Evolutionary conservation across 1,140 invertebrate species (phyloP), one percentile per base, ranked within the genome.

Genomic region (Teleopsis dalmanni): DNA sequence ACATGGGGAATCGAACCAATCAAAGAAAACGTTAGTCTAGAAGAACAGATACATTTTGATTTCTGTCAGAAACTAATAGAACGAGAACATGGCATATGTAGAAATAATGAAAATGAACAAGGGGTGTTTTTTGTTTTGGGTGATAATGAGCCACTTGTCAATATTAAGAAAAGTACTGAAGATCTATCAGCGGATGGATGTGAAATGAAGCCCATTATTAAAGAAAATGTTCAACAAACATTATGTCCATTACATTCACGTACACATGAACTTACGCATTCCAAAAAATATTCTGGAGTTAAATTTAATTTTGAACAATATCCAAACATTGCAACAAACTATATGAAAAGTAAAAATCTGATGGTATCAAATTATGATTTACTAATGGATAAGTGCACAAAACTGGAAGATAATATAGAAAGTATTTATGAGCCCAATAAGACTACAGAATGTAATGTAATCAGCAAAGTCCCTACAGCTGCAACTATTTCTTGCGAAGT

Each of bases 111-210:
- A 29, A 10, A 13, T 37, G 44, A 26, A 8, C 31, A 56, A 22
- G 74, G 78, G 50, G 85, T 87, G 1, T 72, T 84, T n/a, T 88
- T 88, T 60, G 84, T 83, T 9, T 71, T 88, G 11, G 85, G 85
- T n/a, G 83, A 83, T 41, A 79, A 87, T 61, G 83, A 87, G 37
- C 78, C 79, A 55, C 58, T 82, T 43, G 73, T 81, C 2, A 68
- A 70, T 50, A 46, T 70, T 13, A 70, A 66, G 48, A 66, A 65
- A 50, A 69, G 65, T 48, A 65, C 41, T 45, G 65, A 69, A 48
- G 62, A 70, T 58, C 59, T 70, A 42, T 2, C 14, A 18, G 14
- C 14, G 10, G 11, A 45, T 23, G 11, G 2, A 21, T 34, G n/a
- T 34, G n/a, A 19, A 13, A 45, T 10, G 36, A 34, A 11, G 18